These are phyloP conservation scores for Brachystomella parvula DNA, from an alignment of 1,140 invertebrate species.

Conservation along the genomic window DNA sequence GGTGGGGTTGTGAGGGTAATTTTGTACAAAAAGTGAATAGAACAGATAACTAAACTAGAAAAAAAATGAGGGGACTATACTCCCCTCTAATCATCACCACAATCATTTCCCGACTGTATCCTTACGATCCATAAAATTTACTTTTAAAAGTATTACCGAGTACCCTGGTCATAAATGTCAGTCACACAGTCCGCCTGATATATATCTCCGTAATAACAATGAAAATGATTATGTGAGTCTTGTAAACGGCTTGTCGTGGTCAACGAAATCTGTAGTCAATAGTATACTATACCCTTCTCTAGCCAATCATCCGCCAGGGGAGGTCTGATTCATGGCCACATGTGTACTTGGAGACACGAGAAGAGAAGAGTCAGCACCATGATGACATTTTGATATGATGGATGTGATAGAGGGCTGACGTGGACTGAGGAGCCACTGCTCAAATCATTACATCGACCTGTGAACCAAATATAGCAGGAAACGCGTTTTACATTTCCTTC, in stretches of 20 bases:
- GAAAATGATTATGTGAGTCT: constrained; percentile 11
- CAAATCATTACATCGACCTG: constrained; percentile 9
- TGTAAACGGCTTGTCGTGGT: too few species aligned
- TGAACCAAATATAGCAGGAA: neutral
- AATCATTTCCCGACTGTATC: too few species aligned
- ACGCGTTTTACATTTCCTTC: neutral
- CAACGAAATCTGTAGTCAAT: too few species aligned
- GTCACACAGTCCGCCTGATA: constrained; percentile 7
- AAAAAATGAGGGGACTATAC: too few species aligned
- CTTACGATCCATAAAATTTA: too few species aligned
- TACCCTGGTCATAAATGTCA: constrained; percentile 12
- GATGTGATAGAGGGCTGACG: neutral
- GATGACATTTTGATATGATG: constrained; percentile 9
- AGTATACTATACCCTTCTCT: too few species aligned
- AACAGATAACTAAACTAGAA: too few species aligned
- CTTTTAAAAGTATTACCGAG: neutral
- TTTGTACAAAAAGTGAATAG: too few species aligned
- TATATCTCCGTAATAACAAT: constrained; percentile 9
- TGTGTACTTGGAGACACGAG: neutral
- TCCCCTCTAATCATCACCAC: too few species aligned
- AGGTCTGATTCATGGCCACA: neutral
- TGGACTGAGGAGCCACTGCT: neutral
- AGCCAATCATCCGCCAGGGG: neutral
- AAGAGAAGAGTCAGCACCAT: constrained; percentile 1
- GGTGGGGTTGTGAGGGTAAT: too few species aligned